Conservation (phyloP, 30 jellyfish, hydroid and myxozoan species). For the Nemopilema nomurai region DNA sequence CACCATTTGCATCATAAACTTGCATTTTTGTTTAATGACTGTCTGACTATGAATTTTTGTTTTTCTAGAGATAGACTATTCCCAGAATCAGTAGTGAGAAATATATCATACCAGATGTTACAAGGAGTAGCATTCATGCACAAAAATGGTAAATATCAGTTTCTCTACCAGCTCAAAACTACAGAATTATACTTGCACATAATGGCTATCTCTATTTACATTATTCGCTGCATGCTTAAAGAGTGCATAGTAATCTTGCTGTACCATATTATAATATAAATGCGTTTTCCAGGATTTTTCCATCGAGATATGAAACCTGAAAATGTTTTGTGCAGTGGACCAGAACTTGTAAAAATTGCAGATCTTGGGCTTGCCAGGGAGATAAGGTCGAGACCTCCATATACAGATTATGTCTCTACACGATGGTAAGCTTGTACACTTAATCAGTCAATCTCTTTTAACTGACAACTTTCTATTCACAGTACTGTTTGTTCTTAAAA, state of each 20-base stretch:
- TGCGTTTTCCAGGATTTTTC: constrained; percentile 76
- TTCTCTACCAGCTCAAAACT: too few relatives aligned
- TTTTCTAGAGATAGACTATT: constrained; percentile 80
- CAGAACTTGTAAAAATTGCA: constrained; percentile 95
- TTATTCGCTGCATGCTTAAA: too few relatives aligned
- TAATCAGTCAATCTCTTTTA: not conserved
- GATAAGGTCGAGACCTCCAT: constrained; percentile 96
- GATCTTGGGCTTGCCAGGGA: constrained; percentile 97
- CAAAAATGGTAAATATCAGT: constrained; percentile 80
- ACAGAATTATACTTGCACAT: too few relatives aligned
- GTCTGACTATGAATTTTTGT: not conserved
- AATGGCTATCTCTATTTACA: too few relatives aligned
- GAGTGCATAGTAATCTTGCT: too few relatives aligned
- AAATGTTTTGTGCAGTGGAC: constrained; percentile 96
- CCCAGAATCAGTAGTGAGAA: constrained; percentile 94
- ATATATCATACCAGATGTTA: constrained; percentile 88
- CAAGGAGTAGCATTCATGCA: constrained; percentile 98
- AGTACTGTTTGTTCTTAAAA: too few relatives aligned
- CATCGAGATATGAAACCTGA: constrained; percentile 99
- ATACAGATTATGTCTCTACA: constrained; percentile 97
- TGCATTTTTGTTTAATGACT: too few relatives aligned
- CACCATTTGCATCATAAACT: too few relatives aligned
- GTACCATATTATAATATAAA: too few relatives aligned
- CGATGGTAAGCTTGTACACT: constrained; percentile 74
- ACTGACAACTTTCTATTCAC: too few relatives aligned